phyloP scores from a whole-genome alignment of 2,888 invertebrate species.

The Dasysyrphus tricinctus region DNA sequence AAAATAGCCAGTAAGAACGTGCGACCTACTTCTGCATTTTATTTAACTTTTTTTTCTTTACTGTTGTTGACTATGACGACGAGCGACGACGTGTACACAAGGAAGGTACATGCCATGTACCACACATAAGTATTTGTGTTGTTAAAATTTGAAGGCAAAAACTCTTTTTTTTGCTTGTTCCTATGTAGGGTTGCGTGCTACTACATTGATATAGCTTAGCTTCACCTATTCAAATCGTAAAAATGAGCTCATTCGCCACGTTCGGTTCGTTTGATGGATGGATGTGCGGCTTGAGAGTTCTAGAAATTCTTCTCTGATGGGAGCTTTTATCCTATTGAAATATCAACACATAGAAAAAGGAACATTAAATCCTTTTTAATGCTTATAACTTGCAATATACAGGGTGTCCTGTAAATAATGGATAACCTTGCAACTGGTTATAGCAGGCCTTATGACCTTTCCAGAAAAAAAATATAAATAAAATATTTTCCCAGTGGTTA shows the following conservation, averaged over 20 bases:
- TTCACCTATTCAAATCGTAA: constrained; percentile 45
- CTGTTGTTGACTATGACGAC: not conserved
- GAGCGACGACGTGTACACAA: not conserved
- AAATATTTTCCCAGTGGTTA: no score
- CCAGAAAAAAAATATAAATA: no score
- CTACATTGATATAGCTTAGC: not conserved
- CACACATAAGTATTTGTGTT: not conserved
- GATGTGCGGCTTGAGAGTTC: not conserved
- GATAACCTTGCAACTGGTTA: no score
- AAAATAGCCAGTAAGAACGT: not conserved
- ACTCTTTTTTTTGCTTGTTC: not conserved
- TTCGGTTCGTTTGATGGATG: constrained; percentile 28
- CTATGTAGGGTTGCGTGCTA: not conserved
- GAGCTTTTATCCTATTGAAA: constrained; percentile 1
- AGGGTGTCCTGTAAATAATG: no score
- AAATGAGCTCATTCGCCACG: constrained; percentile 47
- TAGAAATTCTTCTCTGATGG: not conserved
- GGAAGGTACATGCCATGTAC: constrained; percentile 5
- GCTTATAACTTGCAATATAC: not conserved
- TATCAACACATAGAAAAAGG: constrained; percentile 16
- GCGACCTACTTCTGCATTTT: not conserved
- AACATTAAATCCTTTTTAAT: constrained; percentile 43
- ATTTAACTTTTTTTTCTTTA: not conserved
- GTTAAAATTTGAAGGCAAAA: constrained; percentile 6
- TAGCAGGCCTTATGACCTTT: no score